Base-by-base conservation (phyloP, 2,797 vertebrate species). In the Pangasius djambal region DNA sequence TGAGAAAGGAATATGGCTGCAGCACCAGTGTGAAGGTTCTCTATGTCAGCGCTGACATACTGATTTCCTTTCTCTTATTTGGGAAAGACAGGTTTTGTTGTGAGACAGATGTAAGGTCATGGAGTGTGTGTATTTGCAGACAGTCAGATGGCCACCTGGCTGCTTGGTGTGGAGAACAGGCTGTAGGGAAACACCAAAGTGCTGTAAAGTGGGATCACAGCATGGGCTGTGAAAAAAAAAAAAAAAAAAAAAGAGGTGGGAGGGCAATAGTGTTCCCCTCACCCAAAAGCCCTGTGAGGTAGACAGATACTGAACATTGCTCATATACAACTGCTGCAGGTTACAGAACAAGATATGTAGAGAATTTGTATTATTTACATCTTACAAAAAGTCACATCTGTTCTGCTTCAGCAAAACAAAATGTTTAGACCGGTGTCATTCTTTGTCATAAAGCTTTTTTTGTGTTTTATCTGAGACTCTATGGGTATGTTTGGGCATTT, bases 141-240 rank as follows among this genome's bases (percentile, higher is more conserved):
- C 86, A 57, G 34, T 50, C 31, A 85, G 78, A 81, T 57, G 90
- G 69, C 86, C 88, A 89, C 75, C 91, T 81, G 86, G 85, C 72
- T 83, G 63, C 65, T 89, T 44, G 61, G 72, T 82, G 78, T 83
- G 48, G 65, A 59, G 77, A 87, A 69, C 87, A 89, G 34, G 31
- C 84, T 67, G 52, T 44, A 57, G 65, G 18, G 67, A 61, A 40
- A 86, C 72, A 86, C 83, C 55, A 69, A 61, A 67, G 28, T 79
- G 79, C 57, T 85, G 89, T 69, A 78, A 89, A 90, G 89, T 90
- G 85, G 86, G 87, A 91, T 89, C 92, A 89, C 87, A 89, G 79
- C 70, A 83, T 91, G 91, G 52, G 83, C 31, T 1, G 2, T 1
- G 2, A 34, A 34, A 34, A 34, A 34, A 40, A 40, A 40, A 40